A percentile compares a stretch with the other conserved stretches of the same genome.
phyloP scores from a whole-genome alignment of 2,797 vertebrate genomes.

The Alcedo quadribrachys region DNA sequence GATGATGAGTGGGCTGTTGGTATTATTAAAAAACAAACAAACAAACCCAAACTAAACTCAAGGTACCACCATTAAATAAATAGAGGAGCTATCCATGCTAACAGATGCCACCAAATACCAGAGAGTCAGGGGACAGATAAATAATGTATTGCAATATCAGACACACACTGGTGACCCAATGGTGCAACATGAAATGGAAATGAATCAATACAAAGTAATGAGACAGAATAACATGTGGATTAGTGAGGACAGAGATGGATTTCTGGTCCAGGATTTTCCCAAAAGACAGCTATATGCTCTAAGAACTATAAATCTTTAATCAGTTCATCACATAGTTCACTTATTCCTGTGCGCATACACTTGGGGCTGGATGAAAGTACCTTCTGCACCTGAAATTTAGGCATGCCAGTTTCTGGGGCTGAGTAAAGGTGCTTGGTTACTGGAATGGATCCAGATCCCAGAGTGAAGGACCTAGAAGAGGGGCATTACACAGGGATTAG shows the following conservation, averaged over 20 bases:
- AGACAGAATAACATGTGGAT: constrained; percentile 32
- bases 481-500: not conserved
- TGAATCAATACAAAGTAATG: constrained; percentile 31
- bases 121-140: constrained; percentile 7
- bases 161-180: not conserved
- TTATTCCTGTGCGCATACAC: not conserved
- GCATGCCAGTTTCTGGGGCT: not conserved
- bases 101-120: not conserved
- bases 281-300: not conserved
- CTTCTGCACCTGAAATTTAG: constrained; percentile 3
- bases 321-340: constrained; percentile 27
- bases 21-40: not conserved
- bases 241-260: constrained; percentile 34
- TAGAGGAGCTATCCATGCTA: not conserved
- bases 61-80: not conserved
- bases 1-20: not conserved
- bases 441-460: not conserved
- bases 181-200: constrained; percentile 35
- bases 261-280: constrained; percentile 36
- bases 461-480: not conserved
- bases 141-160: constrained; percentile 21
- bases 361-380: not conserved
- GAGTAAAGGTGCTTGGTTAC: not conserved
- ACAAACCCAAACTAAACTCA: not conserved
- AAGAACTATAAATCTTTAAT: constrained; percentile 65